These are phyloP conservation scores for Drosophila rubida DNA, from an alignment of 2,888 invertebrate genomes.

Conservation along the genomic window DNA sequence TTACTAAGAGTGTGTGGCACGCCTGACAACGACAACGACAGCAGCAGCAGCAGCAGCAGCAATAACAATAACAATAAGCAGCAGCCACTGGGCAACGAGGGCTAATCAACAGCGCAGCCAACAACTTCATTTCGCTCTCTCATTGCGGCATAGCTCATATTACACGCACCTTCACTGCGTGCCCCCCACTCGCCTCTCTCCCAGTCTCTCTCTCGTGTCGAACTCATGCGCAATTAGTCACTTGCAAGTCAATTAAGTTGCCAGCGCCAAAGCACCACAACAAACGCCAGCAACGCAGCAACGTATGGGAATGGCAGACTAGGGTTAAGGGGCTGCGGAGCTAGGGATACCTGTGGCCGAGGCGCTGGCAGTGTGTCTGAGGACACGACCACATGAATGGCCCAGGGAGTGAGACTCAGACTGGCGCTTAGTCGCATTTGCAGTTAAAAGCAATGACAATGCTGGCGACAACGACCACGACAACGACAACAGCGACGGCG, in stretches of 20 bases:
- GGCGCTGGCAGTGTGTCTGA: slow-evolving; percentile 1
- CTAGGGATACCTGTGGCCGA: slow-evolving; percentile 1
- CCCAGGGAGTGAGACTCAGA: slow-evolving; percentile 25
- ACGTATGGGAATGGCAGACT: slow-evolving; percentile 41
- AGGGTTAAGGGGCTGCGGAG: neutral
- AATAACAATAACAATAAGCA: slow-evolving; percentile 22
- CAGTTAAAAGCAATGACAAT: slow-evolving; percentile 77
- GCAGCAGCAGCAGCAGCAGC: slow-evolving; percentile 26
- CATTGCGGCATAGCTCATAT: slow-evolving; percentile 63
- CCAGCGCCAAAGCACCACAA: slow-evolving; percentile 67
- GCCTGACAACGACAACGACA: slow-evolving; percentile 43
- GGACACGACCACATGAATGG: slow-evolving; percentile 19
- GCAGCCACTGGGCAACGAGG: neutral
- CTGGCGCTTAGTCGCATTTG: slow-evolving; percentile 66
- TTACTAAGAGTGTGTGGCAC: slow-evolving; percentile 57
- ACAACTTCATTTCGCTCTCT: slow-evolving; percentile 65
- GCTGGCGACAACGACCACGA: slow-evolving; percentile 37
- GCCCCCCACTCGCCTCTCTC: neutral
- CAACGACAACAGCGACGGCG: slow-evolving; percentile 29
- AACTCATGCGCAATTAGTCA: slow-evolving; percentile 81
- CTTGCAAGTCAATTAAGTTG: slow-evolving; percentile 80
- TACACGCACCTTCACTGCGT: slow-evolving; percentile 59
- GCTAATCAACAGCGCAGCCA: slow-evolving; percentile 58
- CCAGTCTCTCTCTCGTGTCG: too few species aligned
- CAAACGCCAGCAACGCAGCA: slow-evolving; percentile 44